Conservation (phyloP, 2,113 vertebrate species). For the Spilogale gracilis region DNA sequence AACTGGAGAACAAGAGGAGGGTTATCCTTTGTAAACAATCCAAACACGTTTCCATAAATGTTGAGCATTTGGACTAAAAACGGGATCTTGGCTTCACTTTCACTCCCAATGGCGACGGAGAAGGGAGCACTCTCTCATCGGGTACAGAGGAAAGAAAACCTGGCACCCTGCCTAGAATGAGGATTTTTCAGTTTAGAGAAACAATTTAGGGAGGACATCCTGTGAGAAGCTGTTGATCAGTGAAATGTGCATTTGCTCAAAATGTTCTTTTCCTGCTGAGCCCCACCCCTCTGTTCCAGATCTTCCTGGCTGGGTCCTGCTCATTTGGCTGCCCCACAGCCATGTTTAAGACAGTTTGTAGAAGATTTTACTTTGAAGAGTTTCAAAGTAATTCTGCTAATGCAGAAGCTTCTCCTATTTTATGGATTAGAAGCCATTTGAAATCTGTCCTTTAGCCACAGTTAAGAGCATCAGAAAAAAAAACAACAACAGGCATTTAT, state of each 20-base stretch:
- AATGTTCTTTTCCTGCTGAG: conserved; percentile 40
- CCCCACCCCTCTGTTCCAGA: not conserved
- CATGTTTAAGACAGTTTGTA: not conserved
- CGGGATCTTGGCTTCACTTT: conserved; percentile 61
- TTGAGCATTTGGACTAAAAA: conserved; percentile 49
- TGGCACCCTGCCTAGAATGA: conserved; percentile 67
- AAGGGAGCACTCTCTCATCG: not conserved
- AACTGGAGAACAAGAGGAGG: not conserved
- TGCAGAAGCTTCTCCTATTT: not conserved
- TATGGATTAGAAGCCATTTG: conserved; percentile 32
- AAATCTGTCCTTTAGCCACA: conserved; percentile 24
- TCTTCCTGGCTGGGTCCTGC: not conserved
- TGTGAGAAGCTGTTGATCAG: conserved; percentile 69
- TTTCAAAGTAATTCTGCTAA: conserved; percentile 52
- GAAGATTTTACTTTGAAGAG: conserved; percentile 2
- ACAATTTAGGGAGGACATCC: conserved; percentile 33
- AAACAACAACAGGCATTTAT: not conserved
- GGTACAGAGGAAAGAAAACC: conserved; percentile 49
- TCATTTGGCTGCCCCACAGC: not conserved
- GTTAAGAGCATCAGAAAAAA: not conserved
- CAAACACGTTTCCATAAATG: conserved; percentile 3
- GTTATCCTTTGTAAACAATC: conserved; percentile 11
- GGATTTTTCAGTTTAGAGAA: conserved; percentile 66
- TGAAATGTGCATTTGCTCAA: conserved; percentile 72
- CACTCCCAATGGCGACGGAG: conserved; percentile 22